phyloP scores from a whole-genome alignment of 2,113 vertebrate species.

The Pampusana beccarii region DNA sequence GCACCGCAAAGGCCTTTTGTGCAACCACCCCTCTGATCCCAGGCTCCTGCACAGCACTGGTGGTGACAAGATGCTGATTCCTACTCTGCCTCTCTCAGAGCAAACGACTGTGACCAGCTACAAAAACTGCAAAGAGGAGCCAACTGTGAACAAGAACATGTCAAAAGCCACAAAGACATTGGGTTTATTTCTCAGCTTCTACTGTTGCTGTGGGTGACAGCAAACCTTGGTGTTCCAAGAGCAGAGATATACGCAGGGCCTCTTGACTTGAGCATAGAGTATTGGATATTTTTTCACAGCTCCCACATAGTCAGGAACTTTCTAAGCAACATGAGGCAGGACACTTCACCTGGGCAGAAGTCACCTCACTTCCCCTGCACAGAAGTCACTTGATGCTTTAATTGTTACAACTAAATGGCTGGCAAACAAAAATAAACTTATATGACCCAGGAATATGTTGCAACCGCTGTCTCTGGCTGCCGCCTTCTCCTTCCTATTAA shows the following conservation, averaged over 20 bases:
- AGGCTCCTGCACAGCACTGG: not conserved
- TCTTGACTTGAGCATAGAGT: not conserved
- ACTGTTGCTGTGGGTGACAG: not conserved
- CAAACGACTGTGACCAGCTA: not conserved
- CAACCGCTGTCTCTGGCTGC: not conserved
- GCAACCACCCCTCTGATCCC: not conserved
- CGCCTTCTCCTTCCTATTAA: not conserved
- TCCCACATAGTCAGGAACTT: not conserved
- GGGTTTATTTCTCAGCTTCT: not conserved
- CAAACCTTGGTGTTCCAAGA: not conserved
- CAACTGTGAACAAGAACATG: not conserved
- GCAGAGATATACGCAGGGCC: not conserved
- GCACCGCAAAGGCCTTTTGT: not conserved
- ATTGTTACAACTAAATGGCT: not conserved
- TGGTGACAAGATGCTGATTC: not conserved
- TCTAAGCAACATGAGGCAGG: not conserved
- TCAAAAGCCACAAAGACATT: not conserved
- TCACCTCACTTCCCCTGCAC: not conserved
- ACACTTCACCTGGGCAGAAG: not conserved
- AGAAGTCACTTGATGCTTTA: not conserved
- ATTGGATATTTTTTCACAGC: not conserved
- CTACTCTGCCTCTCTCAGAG: not conserved
- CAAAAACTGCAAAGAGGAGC: not conserved
- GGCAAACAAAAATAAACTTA: not conserved
- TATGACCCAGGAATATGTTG: not conserved